Base-by-base conservation (phyloP, 2,797 vertebrate species). In the Malacoraja senta region DNA sequence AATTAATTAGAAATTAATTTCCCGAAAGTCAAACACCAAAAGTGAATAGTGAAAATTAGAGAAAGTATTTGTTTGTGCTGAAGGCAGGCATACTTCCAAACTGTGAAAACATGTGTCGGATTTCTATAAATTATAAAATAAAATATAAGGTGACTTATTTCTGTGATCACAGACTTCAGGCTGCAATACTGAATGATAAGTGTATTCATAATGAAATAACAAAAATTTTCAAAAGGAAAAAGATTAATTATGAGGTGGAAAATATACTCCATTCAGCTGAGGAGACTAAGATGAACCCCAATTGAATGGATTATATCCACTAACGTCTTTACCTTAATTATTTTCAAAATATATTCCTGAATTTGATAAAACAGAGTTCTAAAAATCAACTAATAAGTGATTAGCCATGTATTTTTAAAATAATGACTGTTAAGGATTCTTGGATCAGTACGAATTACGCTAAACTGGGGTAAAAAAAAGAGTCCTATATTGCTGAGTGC, bases 1-100 rank as follows among this genome's bases (percentile, higher is more conserved):
- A 35, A 68, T 88, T 88, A 32, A 88, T 88, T 68, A 19, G n/a
- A 88, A 88, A 88, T 35, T 68, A 68, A 68, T 88, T 17, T 32
- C n/a, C 8, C 3, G 19, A 32, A 65, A 88, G 65, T 68, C 84
- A 68, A 88, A 68, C n/a, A 3, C 2, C 8, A 68, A 88, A 35
- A 32, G 6, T 4, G 32, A 68, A 32, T 68, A 65, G 2, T 35
- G n/a, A 7, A 32, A 88, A 1, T 3, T 68, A 8, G 13, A 88
- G 15, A 63, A 68, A 8, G 12, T 35, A 35, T 6, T 9, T 24
- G n/a, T 35, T 53, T 68, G 17, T 21, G 17, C 1, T 32, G 17
- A 35, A 68, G 65, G 68, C 2, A 10, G 15, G 19, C 63, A 35
- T n/a, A 88, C 0, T 88, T 68, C 63, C n/a, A n/a, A 3, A 19